Evolutionary conservation across 2,113 vertebrate genomes (phyloP).

Genomic region (Loxodonta africana): DNA sequence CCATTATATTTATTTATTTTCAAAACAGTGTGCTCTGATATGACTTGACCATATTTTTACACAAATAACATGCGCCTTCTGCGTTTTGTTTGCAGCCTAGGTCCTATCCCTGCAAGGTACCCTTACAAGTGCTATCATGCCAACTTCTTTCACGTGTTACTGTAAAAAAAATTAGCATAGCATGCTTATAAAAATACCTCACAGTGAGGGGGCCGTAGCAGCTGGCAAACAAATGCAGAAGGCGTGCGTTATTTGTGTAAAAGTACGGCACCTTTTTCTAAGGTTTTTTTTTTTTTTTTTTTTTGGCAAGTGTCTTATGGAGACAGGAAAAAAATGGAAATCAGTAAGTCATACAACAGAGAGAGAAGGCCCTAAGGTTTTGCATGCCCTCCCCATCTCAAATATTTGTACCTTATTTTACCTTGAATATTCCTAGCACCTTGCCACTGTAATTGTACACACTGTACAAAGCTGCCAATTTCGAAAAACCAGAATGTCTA

Average conservation of each 20-base stretch:
- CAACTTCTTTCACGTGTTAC: too few species aligned
- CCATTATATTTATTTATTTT: background rate
- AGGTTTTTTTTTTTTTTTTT: slow-evolving; percentile 51
- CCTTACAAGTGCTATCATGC: too few species aligned
- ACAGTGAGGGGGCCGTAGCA: too few species aligned
- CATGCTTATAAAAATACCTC: too few species aligned
- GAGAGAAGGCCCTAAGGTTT: background rate
- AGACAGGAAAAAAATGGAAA: background rate
- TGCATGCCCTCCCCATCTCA: background rate
- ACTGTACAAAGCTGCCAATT: background rate
- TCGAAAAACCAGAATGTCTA: slow-evolving; percentile 18
- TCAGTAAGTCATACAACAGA: background rate
- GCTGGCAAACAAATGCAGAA: too few species aligned
- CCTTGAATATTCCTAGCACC: slow-evolving; percentile 49
- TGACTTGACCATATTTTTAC: background rate
- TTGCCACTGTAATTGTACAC: slow-evolving; percentile 32
- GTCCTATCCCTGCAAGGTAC: too few species aligned
- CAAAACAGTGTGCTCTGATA: background rate
- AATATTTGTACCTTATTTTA: background rate
- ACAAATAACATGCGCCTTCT: too few species aligned
- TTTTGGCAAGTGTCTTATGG: background rate
- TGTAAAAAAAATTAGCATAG: too few species aligned
- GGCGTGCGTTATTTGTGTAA: too few species aligned
- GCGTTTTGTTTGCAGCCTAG: too few species aligned
- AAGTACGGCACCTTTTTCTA: background rate